Conservation (phyloP, 2,888 invertebrate species). For the Drosophila eohydei region DNA sequence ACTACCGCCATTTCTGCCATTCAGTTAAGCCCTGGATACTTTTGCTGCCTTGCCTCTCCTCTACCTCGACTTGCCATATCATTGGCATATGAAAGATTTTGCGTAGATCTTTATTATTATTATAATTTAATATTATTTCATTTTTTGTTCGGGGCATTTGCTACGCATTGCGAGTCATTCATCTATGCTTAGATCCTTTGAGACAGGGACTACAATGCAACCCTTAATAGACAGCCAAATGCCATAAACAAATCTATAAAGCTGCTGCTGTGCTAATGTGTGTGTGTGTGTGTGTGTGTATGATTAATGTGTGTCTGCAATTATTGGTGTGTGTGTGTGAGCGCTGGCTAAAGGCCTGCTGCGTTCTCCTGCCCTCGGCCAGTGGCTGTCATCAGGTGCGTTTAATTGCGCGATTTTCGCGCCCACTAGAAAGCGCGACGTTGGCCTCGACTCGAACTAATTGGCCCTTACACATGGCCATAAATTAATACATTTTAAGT, state of each 20-base stretch:
- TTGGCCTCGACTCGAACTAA: slow-evolving; percentile 58
- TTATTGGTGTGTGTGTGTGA: slow-evolving; percentile 30
- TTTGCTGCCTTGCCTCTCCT: neutral
- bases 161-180: slow-evolving; percentile 20
- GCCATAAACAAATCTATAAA: slow-evolving; percentile 62
- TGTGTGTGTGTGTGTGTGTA: slow-evolving; percentile 42
- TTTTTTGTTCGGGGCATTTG: slow-evolving; percentile 1
- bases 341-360: slow-evolving; percentile 21
- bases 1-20: neutral
- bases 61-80: neutral
- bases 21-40: neutral
- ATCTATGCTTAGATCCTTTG: slow-evolving; percentile 35
- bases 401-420: slow-evolving; percentile 83
- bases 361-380: slow-evolving; percentile 13
- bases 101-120: slow-evolving; percentile 9
- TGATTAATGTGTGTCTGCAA: slow-evolving; percentile 70
- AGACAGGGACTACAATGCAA: slow-evolving; percentile 33
- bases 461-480: slow-evolving; percentile 74
- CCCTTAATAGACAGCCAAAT: slow-evolving; percentile 59
- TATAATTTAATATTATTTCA: neutral
- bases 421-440: slow-evolving; percentile 64
- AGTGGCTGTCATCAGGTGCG: slow-evolving; percentile 81
- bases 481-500: slow-evolving; percentile 82
- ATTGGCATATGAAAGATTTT: neutral
- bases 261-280: slow-evolving; percentile 30